Conservation (phyloP, 2,888 invertebrate genomes). For the Oeneis ivallda region DNA sequence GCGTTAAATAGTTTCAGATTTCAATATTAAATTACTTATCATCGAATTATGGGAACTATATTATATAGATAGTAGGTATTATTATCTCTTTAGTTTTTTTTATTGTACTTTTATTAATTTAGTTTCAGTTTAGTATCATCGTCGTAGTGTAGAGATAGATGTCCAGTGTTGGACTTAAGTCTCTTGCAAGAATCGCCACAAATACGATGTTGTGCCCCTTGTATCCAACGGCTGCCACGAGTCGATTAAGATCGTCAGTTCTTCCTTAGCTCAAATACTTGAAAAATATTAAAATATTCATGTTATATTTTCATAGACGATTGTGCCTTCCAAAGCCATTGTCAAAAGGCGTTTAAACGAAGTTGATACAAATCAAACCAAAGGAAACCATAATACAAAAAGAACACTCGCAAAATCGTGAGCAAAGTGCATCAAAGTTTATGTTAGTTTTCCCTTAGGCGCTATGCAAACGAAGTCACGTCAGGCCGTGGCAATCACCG, state of each 20-base stretch:
- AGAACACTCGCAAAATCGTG: slow-evolving; percentile 43
- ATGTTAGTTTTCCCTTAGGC: slow-evolving; percentile 74
- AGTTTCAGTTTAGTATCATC: neutral
- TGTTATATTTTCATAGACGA: neutral
- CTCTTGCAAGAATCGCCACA: too few relatives aligned
- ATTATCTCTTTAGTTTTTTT: neutral
- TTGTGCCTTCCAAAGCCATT: neutral
- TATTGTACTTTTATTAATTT: too few relatives aligned
- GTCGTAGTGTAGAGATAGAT: too few relatives aligned
- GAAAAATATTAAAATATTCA: too few relatives aligned
- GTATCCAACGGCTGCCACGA: too few relatives aligned
- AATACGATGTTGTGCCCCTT: too few relatives aligned
- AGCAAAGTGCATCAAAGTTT: slow-evolving; percentile 61
- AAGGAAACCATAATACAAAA: slow-evolving; percentile 41
- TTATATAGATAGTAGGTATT: neutral
- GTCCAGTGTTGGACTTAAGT: too few relatives aligned
- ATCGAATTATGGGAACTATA: slow-evolving; percentile 17
- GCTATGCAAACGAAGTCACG: slow-evolving; percentile 76
- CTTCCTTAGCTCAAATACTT: too few relatives aligned
- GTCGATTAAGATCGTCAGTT: too few relatives aligned
- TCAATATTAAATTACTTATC: slow-evolving; percentile 33
- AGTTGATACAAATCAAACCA: slow-evolving; percentile 35
- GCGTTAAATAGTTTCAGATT: slow-evolving; percentile 34
- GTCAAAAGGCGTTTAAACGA: slow-evolving; percentile 28
- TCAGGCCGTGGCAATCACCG: slow-evolving; percentile 63